Percentiles rank a stretch among this genome's conserved stretches.
Evolutionary conservation across 2,797 vertebrate species (phyloP).

Genomic region (Falco cherrug): DNA sequence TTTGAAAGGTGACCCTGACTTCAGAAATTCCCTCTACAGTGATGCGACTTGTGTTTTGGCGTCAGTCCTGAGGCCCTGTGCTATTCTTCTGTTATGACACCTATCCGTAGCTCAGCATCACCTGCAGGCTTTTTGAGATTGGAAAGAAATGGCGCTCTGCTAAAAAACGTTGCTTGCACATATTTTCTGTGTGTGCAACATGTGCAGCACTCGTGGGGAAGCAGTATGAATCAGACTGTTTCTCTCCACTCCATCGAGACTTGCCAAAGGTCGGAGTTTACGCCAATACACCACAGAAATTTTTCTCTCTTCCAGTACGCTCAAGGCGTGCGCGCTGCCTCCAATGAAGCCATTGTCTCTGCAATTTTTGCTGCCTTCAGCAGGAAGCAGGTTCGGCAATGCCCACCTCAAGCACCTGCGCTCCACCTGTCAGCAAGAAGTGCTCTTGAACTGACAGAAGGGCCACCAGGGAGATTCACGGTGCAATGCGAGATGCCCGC

Average conservation of each 20-base stretch:
- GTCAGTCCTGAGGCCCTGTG: not conserved
- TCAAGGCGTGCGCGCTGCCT: accelerated
- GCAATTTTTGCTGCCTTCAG: not conserved
- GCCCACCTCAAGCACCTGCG: not conserved
- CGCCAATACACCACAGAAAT: not conserved
- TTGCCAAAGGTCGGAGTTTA: not conserved
- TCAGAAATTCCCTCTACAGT: not conserved
- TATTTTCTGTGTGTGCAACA: not conserved
- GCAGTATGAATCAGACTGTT: not conserved
- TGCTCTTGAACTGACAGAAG: not conserved
- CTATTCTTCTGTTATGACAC: not conserved
- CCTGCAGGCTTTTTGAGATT: not conserved
- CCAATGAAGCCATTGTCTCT: not conserved
- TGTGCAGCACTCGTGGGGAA: not conserved
- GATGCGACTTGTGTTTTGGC: not conserved
- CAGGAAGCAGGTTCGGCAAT: not conserved
- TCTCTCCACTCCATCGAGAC: not conserved
- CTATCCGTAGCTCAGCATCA: not conserved
- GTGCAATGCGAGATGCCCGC: not conserved
- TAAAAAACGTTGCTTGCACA: not conserved
- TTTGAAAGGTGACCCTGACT: not conserved
- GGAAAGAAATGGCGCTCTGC: not conserved
- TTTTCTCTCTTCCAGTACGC: accelerated
- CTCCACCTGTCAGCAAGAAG: not conserved
- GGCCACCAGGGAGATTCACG: not conserved